Percentiles rank a stretch among this genome's conserved stretches.
Evolutionary conservation across 1,140 invertebrate genomes (phyloP).

Genomic region (Diabrotica virgifera): DNA sequence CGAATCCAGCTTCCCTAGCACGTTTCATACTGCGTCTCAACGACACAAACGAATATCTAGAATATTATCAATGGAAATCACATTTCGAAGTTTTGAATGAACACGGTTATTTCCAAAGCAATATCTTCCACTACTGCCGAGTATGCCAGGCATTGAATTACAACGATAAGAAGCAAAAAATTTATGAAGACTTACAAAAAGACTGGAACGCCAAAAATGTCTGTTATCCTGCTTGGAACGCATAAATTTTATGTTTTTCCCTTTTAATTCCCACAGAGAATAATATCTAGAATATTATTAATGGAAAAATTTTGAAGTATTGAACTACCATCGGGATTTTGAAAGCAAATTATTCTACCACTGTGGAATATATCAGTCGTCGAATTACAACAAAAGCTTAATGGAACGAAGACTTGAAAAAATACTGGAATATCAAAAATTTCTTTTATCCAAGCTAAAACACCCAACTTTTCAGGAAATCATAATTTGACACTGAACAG

Average conservation of each 20-base stretch:
- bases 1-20: conserved; percentile 59
- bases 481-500: too few relatives aligned
- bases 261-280: too few relatives aligned
- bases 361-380: too few relatives aligned
- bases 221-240: conserved; percentile 45
- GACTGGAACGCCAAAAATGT: conserved; percentile 53
- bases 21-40: conserved; percentile 59
- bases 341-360: too few relatives aligned
- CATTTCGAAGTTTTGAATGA: conserved; percentile 67
- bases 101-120: conserved; percentile 66
- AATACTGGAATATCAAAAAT: too few relatives aligned
- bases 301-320: too few relatives aligned
- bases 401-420: too few relatives aligned
- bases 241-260: neutral
- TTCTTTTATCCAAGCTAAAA: too few relatives aligned
- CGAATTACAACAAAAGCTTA: too few relatives aligned
- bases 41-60: conserved; percentile 54
- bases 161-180: conserved; percentile 52
- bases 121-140: conserved; percentile 74
- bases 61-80: conserved; percentile 69
- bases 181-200: conserved; percentile 51
- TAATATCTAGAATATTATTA: too few relatives aligned
- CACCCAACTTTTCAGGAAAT: too few relatives aligned
- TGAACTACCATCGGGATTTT: too few relatives aligned
- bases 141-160: conserved; percentile 75